phyloP scores from a whole-genome alignment of 1,140 invertebrate species.

The Eufriesea mexicana region DNA sequence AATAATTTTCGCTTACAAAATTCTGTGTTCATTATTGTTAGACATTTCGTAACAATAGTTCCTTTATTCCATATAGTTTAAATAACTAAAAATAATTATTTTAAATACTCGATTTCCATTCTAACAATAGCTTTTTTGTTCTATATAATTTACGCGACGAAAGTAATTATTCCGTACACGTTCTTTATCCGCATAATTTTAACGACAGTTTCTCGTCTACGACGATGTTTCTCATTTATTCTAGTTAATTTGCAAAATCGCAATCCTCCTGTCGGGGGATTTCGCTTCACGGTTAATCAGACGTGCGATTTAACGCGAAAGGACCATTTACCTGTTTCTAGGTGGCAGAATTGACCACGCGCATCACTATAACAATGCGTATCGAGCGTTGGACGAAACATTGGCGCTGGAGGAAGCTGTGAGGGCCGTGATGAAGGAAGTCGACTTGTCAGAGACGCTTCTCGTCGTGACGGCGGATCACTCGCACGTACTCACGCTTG shows the following conservation, averaged over 20 bases:
- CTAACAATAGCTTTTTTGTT: too few relatives aligned
- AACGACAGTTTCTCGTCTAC: background rate
- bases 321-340: constrained; percentile 73
- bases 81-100: too few relatives aligned
- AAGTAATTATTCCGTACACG: too few relatives aligned
- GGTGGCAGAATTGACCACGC: constrained; percentile 93
- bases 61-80: too few relatives aligned
- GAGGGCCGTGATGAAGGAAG: constrained; percentile 85
- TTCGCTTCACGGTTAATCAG: background rate
- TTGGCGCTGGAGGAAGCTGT: constrained; percentile 89
- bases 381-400: constrained; percentile 90
- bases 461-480: constrained; percentile 92
- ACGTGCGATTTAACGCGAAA: background rate
- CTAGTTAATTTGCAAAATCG: too few relatives aligned
- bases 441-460: constrained; percentile 88
- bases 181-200: too few relatives aligned
- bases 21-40: too few relatives aligned
- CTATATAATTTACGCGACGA: too few relatives aligned
- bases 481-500: constrained; percentile 91
- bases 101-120: too few relatives aligned
- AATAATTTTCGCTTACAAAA: too few relatives aligned
- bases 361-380: constrained; percentile 91
- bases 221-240: background rate
- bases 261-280: background rate
- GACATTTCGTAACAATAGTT: too few relatives aligned